Conservation (phyloP, 2,113 vertebrate species). For the Onychorhynchus coronatus region DNA sequence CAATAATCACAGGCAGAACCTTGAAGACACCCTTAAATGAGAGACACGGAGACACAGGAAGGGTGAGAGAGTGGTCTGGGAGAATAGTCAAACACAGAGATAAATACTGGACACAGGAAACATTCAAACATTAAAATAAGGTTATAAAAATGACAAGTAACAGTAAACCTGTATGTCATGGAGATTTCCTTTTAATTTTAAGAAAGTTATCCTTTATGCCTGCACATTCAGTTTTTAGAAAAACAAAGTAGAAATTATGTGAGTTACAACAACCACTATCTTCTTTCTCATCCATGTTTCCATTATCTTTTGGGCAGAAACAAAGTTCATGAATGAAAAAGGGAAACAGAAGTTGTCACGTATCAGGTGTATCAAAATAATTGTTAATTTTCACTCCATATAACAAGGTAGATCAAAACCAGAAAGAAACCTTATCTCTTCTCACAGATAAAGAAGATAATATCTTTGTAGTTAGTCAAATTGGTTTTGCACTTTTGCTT, state of each 20-base stretch:
- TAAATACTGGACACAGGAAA: neutral
- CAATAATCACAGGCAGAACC: neutral
- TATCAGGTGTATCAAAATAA: conserved; percentile 9
- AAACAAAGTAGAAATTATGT: conserved; percentile 15
- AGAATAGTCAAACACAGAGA: neutral
- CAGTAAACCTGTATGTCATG: neutral
- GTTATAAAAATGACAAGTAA: neutral
- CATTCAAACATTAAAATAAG: neutral
- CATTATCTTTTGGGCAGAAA: neutral
- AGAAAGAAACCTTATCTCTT: conserved; percentile 50
- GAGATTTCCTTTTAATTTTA: neutral
- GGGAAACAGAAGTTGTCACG: neutral
- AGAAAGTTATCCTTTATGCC: neutral
- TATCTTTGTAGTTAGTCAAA: conserved; percentile 48
- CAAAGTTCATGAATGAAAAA: neutral
- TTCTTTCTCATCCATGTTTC: conserved; percentile 8
- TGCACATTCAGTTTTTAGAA: neutral
- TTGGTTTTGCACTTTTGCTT: conserved; percentile 6
- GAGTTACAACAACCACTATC: neutral
- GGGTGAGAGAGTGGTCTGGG: accelerated
- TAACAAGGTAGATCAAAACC: conserved; percentile 34
- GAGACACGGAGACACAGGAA: accelerated
- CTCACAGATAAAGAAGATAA: conserved; percentile 31
- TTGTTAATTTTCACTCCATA: conserved; percentile 9
- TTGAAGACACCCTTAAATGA: neutral